These are phyloP conservation scores for Nysson spinosus DNA, from an alignment of 2,888 invertebrate species.

Conservation along the genomic window DNA sequence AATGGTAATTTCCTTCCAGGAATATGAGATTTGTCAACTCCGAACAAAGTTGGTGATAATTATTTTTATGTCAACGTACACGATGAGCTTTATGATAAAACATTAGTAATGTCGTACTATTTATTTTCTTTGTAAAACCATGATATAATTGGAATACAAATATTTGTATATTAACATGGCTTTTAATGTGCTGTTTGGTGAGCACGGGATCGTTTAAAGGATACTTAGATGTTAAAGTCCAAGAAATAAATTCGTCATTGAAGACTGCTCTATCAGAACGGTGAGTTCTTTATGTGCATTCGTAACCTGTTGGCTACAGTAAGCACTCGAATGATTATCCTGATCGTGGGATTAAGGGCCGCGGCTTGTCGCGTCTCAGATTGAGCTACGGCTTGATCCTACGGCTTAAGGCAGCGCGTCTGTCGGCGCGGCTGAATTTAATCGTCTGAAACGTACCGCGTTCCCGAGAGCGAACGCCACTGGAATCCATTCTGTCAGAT, in stretches of 20 bases:
- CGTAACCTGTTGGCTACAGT: neutral
- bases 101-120: too few species aligned
- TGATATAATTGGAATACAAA: too few species aligned
- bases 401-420: slow-evolving; percentile 58
- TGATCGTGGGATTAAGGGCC: slow-evolving; percentile 57
- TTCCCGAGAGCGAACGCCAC: slow-evolving; percentile 40
- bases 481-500: slow-evolving; percentile 60
- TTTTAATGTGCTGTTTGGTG: too few species aligned
- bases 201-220: too few species aligned
- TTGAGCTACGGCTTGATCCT: slow-evolving; percentile 58
- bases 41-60: slow-evolving; percentile 36
- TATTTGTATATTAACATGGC: too few species aligned
- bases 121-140: too few species aligned
- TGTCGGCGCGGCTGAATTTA: slow-evolving; percentile 65
- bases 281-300: too few species aligned
- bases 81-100: slow-evolving; percentile 19
- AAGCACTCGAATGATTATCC: slow-evolving; percentile 38
- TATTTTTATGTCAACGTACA: slow-evolving; percentile 33
- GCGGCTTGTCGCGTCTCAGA: slow-evolving; percentile 52
- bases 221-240: too few species aligned
- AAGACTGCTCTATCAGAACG: too few species aligned
- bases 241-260: too few species aligned
- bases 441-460: slow-evolving; percentile 61
- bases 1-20: neutral
- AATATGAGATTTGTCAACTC: slow-evolving; percentile 31